Percentiles rank a stretch among this genome's conserved stretches.
Evolutionary conservation across 2,888 invertebrate genomes (phyloP).

Genomic region (Dryobota labecula): DNA sequence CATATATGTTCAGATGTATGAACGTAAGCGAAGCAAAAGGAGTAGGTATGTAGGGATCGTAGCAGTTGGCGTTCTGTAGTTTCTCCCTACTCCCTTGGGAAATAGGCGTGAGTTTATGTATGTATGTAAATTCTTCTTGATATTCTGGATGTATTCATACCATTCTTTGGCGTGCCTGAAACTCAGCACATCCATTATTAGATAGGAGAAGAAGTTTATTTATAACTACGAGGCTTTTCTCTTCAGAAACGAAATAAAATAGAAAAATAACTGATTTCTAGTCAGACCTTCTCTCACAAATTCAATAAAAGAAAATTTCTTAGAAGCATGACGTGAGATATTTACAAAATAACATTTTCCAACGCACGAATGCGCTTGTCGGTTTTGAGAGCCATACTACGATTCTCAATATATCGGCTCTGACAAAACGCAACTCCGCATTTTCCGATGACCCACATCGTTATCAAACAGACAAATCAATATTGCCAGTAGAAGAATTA

Average conservation of each 20-base stretch:
- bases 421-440: slow-evolving; percentile 52
- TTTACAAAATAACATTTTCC: slow-evolving; percentile 26
- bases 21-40: too few relatives aligned
- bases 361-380: slow-evolving; percentile 44
- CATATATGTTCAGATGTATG: background rate
- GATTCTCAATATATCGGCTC: slow-evolving; percentile 43
- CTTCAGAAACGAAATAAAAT: background rate
- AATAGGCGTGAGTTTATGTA: too few relatives aligned
- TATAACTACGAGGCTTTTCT: background rate
- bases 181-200: background rate
- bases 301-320: slow-evolving; percentile 24
- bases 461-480: slow-evolving; percentile 59
- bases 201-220: background rate
- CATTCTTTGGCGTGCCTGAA: background rate
- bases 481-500: slow-evolving; percentile 51
- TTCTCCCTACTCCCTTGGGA: too few relatives aligned
- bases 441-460: slow-evolving; percentile 61
- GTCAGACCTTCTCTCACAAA: slow-evolving; percentile 13
- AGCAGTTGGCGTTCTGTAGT: too few relatives aligned
- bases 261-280: background rate
- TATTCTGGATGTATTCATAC: background rate
- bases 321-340: slow-evolving; percentile 2
- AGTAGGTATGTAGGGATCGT: too few relatives aligned
- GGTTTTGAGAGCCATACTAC: slow-evolving; percentile 18
- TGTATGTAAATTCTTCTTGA: background rate